phyloP scores from a whole-genome alignment of 2,113 vertebrate genomes.

The Corydoras maculifer region DNA sequence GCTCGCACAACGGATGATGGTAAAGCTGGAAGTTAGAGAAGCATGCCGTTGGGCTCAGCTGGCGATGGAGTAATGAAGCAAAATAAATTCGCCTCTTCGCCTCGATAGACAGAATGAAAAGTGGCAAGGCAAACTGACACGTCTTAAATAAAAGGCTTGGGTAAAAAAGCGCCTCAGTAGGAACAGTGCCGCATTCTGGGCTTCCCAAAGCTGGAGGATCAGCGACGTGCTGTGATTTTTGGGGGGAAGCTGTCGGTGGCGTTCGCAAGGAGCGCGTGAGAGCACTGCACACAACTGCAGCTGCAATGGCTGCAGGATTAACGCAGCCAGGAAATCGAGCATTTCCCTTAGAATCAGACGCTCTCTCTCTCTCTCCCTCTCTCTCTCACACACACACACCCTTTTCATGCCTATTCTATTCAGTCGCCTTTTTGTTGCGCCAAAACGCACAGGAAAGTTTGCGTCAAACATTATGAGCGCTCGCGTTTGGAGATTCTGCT shows the following conservation, averaged over 20 bases:
- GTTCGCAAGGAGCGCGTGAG: not conserved
- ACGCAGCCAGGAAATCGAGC: conserved; percentile 73
- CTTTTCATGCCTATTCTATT: not conserved
- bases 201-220: too few relatives aligned
- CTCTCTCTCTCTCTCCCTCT: conserved; percentile 40
- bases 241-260: too few relatives aligned
- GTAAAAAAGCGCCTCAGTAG: conserved; percentile 1
- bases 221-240: too few relatives aligned
- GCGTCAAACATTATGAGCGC: not conserved
- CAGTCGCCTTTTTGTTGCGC: not conserved
- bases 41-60: too few relatives aligned
- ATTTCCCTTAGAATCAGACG: conserved; percentile 54
- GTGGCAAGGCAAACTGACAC: conserved; percentile 1
- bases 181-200: conserved; percentile 9
- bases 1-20: too few relatives aligned
- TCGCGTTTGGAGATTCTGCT: not conserved
- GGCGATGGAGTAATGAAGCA: too few relatives aligned
- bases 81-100: too few relatives aligned
- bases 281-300: conserved; percentile 95
- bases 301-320: conserved; percentile 97
- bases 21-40: too few relatives aligned
- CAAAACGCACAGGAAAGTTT: not conserved
- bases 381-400: conserved; percentile 16
- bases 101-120: too few relatives aligned
- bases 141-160: not conserved